Conservation (phyloP, 2,113 vertebrate genomes). For the Sminthopsis crassicaudata region DNA sequence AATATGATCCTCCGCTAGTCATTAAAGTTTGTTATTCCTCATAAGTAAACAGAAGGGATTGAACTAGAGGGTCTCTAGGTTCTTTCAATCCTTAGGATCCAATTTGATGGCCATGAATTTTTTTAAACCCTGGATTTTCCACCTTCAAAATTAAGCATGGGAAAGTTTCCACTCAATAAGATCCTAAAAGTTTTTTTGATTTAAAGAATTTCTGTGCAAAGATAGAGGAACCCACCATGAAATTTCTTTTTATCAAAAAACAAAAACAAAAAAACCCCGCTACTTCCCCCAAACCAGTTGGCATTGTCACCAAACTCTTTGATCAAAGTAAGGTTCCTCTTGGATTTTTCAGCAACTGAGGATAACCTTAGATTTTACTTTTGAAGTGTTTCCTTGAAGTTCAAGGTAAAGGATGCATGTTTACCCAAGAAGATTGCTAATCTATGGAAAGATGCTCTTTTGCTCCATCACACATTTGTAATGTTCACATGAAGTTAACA, state of each 20-base stretch:
- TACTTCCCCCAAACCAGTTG: conserved; percentile 40
- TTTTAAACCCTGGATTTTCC: conserved; percentile 13
- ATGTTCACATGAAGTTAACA: conserved; percentile 70
- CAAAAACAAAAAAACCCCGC: not conserved
- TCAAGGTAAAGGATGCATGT: conserved; percentile 73
- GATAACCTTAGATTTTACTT: conserved; percentile 63
- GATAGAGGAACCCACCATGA: conserved; percentile 12
- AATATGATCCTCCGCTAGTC: not conserved
- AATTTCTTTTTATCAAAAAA: not conserved
- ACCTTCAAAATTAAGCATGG: conserved; percentile 50
- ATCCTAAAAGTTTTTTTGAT: conserved; percentile 32
- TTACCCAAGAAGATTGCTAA: conserved; percentile 62
- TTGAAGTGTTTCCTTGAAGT: conserved; percentile 77
- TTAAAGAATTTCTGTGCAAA: conserved; percentile 43
- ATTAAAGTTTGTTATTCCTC: not conserved
- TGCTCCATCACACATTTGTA: conserved; percentile 66
- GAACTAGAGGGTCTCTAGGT: conserved; percentile 4
- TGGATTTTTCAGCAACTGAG: conserved; percentile 53
- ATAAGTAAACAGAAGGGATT: conserved; percentile 26
- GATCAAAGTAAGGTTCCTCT: conserved; percentile 69
- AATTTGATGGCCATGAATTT: not conserved
- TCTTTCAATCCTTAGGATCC: conserved; percentile 30
- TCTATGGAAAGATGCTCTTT: conserved; percentile 65
- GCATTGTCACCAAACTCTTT: conserved; percentile 53
- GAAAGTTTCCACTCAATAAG: conserved; percentile 16